Base-by-base conservation (phyloP, 1,140 invertebrate species). In the Oscheius sp. region DNA sequence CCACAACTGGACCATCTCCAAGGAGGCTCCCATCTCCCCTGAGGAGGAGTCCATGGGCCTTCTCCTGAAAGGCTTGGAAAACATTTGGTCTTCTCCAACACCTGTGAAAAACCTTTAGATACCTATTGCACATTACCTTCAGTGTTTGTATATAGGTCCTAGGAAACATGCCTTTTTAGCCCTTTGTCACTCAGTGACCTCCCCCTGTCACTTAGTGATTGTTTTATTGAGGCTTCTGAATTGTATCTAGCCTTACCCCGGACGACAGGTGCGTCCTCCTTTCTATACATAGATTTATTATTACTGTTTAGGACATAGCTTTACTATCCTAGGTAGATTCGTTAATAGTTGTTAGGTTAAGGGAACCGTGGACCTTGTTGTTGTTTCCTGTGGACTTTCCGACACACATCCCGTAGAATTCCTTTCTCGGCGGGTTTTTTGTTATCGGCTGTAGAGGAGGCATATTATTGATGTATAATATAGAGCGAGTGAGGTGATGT, bases 61-160 rank as follows among this genome's bases (percentile, higher is more conserved):
- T 4, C 49, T 55, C 7, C 23, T 13, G 15, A 55, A 55, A 23
- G 49, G 49, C 15, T 23, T 55, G 7, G 49, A 55, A 26, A 55
- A 55, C 49, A 55, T 55, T 26, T 55, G 49, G 49, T 4, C 7
- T 7, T 7, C 49, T 4, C 49, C 49, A 23, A 55, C 49, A 7
- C 49, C 49, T 23, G 49, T 55, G 7, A 55, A 55, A 26, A 55
- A 55, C 23, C 49, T 4, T 15, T 55, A 55, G 49, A 20, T 55
- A 7, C 15, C 7, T 7, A n/a, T 42, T 55, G 7, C 23, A 23
- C 7, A 26, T 55, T 23, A 7, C 28, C 49, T 55, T 55, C 4
- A 55, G 23, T 55, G 49, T 55, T 13, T 55, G 49, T 55, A 55
- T 55, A 55, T 55, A 55, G 49, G 49, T 55, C 28, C n/a, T n/a